Conservation (phyloP, 2,888 invertebrate species). For the Chouioia cunea region DNA sequence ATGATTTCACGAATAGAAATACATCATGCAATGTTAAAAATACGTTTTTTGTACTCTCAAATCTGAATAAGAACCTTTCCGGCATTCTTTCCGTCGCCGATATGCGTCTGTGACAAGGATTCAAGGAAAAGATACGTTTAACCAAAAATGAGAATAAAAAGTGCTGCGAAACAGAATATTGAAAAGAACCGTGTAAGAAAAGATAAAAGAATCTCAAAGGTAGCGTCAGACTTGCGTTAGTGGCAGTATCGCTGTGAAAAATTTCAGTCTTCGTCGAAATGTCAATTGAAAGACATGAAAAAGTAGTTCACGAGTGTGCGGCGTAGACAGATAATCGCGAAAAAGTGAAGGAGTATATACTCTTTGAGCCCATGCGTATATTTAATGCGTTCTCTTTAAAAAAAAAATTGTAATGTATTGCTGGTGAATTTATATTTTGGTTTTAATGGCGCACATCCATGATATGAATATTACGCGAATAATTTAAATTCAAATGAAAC, state of each 20-base stretch:
- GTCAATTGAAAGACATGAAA: constrained; percentile 49
- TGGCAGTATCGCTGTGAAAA: constrained; percentile 25
- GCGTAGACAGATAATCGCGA: constrained; percentile 13
- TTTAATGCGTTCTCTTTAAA: too few species aligned
- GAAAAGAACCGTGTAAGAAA: constrained; percentile 19
- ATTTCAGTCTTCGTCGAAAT: constrained; percentile 37
- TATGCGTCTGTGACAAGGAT: constrained; percentile 2
- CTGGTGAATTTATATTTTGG: too few species aligned
- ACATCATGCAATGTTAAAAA: constrained; percentile 14
- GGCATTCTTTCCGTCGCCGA: not conserved
- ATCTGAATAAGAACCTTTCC: too few species aligned
- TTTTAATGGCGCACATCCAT: too few species aligned
- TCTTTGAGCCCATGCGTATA: too few species aligned
- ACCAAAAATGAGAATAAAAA: constrained; percentile 15
- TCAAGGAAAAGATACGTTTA: constrained; percentile 10
- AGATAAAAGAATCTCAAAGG: constrained; percentile 28
- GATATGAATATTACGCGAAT: too few species aligned
- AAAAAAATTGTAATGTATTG: too few species aligned
- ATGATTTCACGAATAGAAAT: not conserved
- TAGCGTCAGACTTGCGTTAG: constrained; percentile 9
- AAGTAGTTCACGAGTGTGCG: constrained; percentile 27
- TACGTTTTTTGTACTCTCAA: not conserved
- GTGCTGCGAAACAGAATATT: constrained; percentile 18
- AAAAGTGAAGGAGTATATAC: not conserved
- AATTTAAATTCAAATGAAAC: too few species aligned